phyloP scores from a whole-genome alignment of 2,888 invertebrate genomes.

The Yponomeuta malinellus region DNA sequence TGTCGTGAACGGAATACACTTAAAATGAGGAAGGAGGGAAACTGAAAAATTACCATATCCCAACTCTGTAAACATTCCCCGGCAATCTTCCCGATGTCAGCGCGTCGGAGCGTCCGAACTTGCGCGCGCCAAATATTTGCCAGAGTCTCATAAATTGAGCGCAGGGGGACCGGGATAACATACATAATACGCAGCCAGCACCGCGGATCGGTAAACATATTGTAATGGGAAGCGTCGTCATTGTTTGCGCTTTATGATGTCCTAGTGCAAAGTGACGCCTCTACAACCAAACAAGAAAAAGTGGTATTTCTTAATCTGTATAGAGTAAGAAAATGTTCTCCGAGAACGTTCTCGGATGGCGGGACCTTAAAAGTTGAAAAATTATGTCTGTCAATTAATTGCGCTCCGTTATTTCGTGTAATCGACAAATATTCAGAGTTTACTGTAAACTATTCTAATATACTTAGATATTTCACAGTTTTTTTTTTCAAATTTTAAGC shows the following conservation, averaged over 20 bases:
- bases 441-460: too few species aligned
- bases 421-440: too few species aligned
- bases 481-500: too few species aligned
- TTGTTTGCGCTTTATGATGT: slow-evolving; percentile 75
- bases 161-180: slow-evolving; percentile 66
- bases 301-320: too few species aligned
- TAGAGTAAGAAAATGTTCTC: too few species aligned
- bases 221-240: slow-evolving; percentile 75
- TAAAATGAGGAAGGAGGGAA: slow-evolving; percentile 34
- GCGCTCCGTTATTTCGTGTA: too few species aligned
- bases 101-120: slow-evolving; percentile 62
- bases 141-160: slow-evolving; percentile 69
- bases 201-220: slow-evolving; percentile 75
- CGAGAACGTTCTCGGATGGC: too few species aligned
- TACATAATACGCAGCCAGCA: slow-evolving; percentile 70
- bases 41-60: slow-evolving; percentile 68
- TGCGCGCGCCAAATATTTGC: slow-evolving; percentile 72
- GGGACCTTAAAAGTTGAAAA: too few species aligned
- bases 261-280: slow-evolving; percentile 65
- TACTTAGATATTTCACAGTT: too few species aligned
- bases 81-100: slow-evolving; percentile 73
- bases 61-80: slow-evolving; percentile 60
- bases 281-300: slow-evolving; percentile 36
- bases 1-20: slow-evolving; percentile 50
- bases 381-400: too few species aligned